Evolutionary conservation across 2,888 invertebrate species (phyloP), one percentile per base, ranked within the genome.

Genomic region (Ischnura elegans): DNA sequence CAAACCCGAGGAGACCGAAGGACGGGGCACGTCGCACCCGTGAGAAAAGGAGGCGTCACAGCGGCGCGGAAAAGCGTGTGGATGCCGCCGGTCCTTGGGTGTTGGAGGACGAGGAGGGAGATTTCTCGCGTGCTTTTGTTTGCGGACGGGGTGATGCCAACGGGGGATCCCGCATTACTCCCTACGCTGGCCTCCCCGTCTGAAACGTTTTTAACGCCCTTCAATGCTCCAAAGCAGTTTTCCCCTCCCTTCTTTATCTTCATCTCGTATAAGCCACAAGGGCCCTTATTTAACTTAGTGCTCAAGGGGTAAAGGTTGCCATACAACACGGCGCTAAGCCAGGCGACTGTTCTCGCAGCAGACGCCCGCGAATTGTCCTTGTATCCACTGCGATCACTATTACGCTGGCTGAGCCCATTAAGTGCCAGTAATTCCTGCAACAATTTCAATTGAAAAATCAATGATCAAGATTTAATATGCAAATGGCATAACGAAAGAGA

Each of bases 151-250:
- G 36, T 13, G 76, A 76, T 36, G 76, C 76, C 29, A 36, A 29
- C 76, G 36, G 66, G 76, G 76, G 25, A 76, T 76, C 76, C 76
- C 76, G 76, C 76, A 76, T 76, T 36, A 4, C 76, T 76, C 36
- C 76, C 16, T 36, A 76, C 36, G 13, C 76, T 2, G 29, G 36
- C 36, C 36, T 76, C 76, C 29, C 36, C 76, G 36, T 36, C 76
- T 36, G 76, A 76, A 76, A 36, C 76, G 13, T 76, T 76, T 76
- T 25, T 36, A 76, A 36, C 29, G 29, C 76, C 29, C 51, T 19
- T 19, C 51, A 13, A 19, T 51, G 51, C 51, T 51, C 51, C 51
- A 51, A 51, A 13, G 51, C 51, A 51, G 19, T 1, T 51, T 13
- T 16, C 66, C 29, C 36, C 76, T 76, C 36, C 76, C 36, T 36